Conservation (phyloP, 2,888 invertebrate genomes). For the Penaeus monodon region DNA sequence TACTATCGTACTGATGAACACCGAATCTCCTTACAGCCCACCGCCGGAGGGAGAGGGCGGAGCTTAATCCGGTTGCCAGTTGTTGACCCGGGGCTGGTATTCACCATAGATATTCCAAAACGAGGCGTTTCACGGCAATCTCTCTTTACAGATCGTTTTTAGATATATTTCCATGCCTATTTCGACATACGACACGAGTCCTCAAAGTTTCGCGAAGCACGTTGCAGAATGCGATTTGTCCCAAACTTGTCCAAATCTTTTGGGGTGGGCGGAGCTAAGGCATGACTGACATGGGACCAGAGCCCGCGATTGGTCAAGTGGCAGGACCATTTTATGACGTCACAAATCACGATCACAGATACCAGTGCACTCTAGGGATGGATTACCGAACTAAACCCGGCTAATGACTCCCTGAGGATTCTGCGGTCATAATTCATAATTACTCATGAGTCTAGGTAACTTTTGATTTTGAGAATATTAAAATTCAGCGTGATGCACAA, state of each 20-base stretch:
- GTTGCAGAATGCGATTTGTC: slow-evolving; percentile 8
- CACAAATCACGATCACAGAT: slow-evolving; percentile 60
- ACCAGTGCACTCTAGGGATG: slow-evolving; percentile 58
- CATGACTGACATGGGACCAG: slow-evolving; percentile 54
- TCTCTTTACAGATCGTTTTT: not conserved
- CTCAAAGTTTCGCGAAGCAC: not conserved
- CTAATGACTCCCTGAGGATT: slow-evolving; percentile 56
- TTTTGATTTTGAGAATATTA: slow-evolving; percentile 32
- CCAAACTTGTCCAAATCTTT: slow-evolving; percentile 55
- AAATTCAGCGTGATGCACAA: slow-evolving; percentile 20
- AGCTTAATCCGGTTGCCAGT: slow-evolving; percentile 40
- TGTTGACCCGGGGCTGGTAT: slow-evolving; percentile 29
- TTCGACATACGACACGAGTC: not conserved
- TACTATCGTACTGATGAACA: slow-evolving; percentile 40
- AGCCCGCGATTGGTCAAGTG: slow-evolving; percentile 54
- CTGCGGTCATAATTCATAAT: slow-evolving; percentile 54
- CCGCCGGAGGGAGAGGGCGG: slow-evolving; percentile 59
- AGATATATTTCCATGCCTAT: not conserved
- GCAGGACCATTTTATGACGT: slow-evolving; percentile 59
- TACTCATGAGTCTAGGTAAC: slow-evolving; percentile 44
- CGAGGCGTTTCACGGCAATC: not conserved
- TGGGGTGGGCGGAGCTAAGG: slow-evolving; percentile 44
- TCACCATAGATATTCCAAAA: not conserved
- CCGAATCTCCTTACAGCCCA: slow-evolving; percentile 58
- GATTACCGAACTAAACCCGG: slow-evolving; percentile 55